phyloP scores from a whole-genome alignment of 2,888 invertebrate genomes.

The Deilephila elpenor region DNA sequence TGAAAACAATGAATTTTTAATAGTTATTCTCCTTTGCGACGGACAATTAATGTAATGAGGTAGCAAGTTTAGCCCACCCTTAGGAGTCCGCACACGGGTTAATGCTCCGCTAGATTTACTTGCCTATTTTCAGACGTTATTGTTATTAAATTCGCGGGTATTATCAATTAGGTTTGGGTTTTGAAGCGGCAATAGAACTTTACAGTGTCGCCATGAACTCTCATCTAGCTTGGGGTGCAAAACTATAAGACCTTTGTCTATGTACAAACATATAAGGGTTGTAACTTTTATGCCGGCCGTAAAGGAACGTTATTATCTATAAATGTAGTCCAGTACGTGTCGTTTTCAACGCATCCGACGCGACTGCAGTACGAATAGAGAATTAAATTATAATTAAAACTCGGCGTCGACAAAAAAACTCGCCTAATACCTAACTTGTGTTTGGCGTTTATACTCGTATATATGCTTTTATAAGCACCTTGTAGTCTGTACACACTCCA shows the following conservation, averaged over 20 bases:
- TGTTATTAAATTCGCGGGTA: slow-evolving; percentile 1
- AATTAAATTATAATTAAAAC: too few species aligned
- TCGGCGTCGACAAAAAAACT: too few species aligned
- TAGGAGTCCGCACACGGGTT: slow-evolving; percentile 51
- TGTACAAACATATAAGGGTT: neutral
- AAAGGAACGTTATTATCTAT: slow-evolving; percentile 4
- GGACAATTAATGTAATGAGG: slow-evolving; percentile 76
- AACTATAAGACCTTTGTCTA: too few species aligned
- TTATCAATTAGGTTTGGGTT: neutral
- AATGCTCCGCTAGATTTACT: slow-evolving; percentile 55
- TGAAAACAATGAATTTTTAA: slow-evolving; percentile 78
- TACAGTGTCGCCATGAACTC: neutral
- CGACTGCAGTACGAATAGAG: neutral
- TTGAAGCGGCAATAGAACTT: neutral
- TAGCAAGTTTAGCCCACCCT: slow-evolving; percentile 64
- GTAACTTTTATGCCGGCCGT: neutral
- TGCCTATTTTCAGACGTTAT: neutral
- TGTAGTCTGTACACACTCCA: too few species aligned
- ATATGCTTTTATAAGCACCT: too few species aligned
- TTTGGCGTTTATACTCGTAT: too few species aligned
- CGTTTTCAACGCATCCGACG: neutral
- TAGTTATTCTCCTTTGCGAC: slow-evolving; percentile 74
- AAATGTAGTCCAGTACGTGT: neutral
- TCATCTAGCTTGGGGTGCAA: neutral
- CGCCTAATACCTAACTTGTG: too few species aligned